Evolutionary conservation across 2,888 invertebrate species (phyloP).

Genomic region (Oscheius sp.): DNA sequence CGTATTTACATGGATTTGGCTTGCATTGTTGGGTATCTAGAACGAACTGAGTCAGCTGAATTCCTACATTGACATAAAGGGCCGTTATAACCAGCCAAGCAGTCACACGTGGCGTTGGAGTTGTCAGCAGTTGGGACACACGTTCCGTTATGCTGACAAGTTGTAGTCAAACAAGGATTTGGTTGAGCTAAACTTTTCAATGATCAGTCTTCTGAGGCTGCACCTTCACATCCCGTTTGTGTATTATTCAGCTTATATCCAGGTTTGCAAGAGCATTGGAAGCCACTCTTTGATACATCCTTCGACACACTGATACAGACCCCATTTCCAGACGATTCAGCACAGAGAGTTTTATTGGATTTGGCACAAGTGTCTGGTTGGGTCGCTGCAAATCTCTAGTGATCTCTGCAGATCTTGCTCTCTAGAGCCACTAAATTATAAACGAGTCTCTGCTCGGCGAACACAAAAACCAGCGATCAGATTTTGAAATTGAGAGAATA

Average conservation of each 20-base stretch:
- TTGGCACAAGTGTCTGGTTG: not conserved
- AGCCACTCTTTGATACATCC: not conserved
- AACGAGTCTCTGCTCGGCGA: not conserved
- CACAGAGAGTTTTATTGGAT: not conserved
- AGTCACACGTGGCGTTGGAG: not conserved
- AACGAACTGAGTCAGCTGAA: not conserved
- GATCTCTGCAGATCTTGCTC: not conserved
- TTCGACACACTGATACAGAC: not conserved
- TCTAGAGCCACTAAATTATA: not conserved
- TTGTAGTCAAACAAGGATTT: not conserved
- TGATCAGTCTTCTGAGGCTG: not conserved
- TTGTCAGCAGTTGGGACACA: not conserved
- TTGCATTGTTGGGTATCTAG: not conserved
- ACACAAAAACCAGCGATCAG: not conserved
- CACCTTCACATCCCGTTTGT: not conserved
- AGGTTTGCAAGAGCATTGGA: not conserved
- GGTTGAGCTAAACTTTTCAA: not conserved
- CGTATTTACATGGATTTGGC: not conserved
- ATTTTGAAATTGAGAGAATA: not conserved
- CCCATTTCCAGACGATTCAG: not conserved
- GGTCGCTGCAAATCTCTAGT: not conserved
- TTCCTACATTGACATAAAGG: not conserved
- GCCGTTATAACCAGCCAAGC: not conserved
- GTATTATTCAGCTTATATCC: not conserved
- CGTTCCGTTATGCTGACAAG: not conserved